phyloP scores from a whole-genome alignment of 2,888 invertebrate species.

The Ethmia dodecea region DNA sequence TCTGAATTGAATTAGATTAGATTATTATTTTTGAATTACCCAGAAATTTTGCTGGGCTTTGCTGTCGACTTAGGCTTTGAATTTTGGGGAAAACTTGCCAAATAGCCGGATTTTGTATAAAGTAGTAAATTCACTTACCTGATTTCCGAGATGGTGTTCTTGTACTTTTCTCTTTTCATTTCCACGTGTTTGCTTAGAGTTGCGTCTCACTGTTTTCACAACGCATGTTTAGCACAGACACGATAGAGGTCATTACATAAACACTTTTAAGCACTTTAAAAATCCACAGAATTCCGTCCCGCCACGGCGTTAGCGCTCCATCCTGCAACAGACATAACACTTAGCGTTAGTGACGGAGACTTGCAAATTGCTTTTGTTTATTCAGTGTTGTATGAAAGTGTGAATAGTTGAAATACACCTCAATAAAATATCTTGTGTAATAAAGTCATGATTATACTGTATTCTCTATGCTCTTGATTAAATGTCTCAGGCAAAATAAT shows the following conservation, averaged over 20 bases:
- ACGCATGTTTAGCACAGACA: slow-evolving; percentile 23
- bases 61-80: neutral
- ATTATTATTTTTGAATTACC: too few species aligned
- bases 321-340: slow-evolving; percentile 42
- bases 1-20: too few species aligned
- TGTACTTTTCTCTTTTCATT: slow-evolving; percentile 76
- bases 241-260: slow-evolving; percentile 29
- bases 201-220: slow-evolving; percentile 54
- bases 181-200: slow-evolving; percentile 48
- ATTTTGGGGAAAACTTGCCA: too few species aligned
- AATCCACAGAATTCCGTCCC: slow-evolving; percentile 25
- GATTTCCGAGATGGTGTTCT: slow-evolving; percentile 47
- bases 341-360: neutral
- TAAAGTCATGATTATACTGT: too few species aligned
- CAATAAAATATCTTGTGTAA: too few species aligned
- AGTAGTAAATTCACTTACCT: slow-evolving; percentile 38
- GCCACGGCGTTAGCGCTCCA: slow-evolving; percentile 29
- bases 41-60: too few species aligned
- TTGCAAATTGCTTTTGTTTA: neutral
- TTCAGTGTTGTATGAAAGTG: slow-evolving; percentile 3
- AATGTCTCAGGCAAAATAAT: too few species aligned
- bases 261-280: slow-evolving; percentile 33
- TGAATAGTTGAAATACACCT: too few species aligned
- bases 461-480: too few species aligned
- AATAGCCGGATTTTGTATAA: neutral